phyloP scores from a whole-genome alignment of 35 echinoderm and acorn worm species.

The Heliocidaris tuberculata region DNA sequence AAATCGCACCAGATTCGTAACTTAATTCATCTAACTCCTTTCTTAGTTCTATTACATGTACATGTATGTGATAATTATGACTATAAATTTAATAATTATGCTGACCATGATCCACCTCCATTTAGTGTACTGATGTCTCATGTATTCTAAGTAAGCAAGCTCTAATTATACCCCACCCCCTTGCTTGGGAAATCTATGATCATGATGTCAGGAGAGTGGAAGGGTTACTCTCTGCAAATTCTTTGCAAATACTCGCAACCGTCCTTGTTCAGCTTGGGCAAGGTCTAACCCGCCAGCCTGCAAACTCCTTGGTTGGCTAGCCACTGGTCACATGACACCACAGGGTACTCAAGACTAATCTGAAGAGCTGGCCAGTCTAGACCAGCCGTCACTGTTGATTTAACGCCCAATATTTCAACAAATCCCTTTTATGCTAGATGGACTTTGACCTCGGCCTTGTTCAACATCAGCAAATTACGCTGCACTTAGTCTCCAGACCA shows the following conservation, averaged over 20 bases:
- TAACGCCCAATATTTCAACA: conserved; percentile 17
- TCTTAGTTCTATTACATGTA: no score
- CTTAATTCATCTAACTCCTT: no score
- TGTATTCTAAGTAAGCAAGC: no score
- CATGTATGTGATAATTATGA: no score
- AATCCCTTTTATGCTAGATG: conserved; percentile 9
- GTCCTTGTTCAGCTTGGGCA: neutral
- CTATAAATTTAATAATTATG: no score
- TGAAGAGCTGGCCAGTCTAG: conserved; percentile 6
- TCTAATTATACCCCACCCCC: neutral
- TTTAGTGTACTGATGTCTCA: no score
- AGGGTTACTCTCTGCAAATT: neutral
- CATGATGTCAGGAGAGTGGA: neutral
- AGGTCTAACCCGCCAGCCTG: neutral
- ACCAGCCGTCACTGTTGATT: neutral
- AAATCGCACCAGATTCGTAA: no score
- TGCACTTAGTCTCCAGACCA: neutral
- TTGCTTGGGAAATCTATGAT: no score
- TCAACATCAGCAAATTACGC: neutral
- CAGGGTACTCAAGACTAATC: neutral
- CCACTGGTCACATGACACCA: neutral
- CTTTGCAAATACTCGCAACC: neutral
- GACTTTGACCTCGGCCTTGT: conserved; percentile 3
- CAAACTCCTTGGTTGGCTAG: neutral
- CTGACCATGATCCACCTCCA: no score